These are phyloP conservation scores for Epiblema foenella DNA, from an alignment of 2,888 invertebrate species.

Conservation along the genomic window DNA sequence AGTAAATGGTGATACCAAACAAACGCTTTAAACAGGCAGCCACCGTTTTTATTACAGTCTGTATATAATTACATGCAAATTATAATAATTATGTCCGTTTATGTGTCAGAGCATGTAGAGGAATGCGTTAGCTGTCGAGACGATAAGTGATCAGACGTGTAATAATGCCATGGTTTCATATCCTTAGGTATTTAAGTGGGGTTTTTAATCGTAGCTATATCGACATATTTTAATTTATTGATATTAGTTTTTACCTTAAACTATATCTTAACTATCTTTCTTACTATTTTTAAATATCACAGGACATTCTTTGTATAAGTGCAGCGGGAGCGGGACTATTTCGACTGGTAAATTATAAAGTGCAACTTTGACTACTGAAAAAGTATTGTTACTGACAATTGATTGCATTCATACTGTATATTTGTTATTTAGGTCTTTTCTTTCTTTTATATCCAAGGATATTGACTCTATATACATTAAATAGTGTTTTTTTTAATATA, in stretches of 20 bases:
- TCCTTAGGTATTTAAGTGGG: not conserved
- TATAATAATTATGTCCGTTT: not conserved
- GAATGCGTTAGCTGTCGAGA: not conserved
- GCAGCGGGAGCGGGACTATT: too few relatives aligned
- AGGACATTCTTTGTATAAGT: too few relatives aligned
- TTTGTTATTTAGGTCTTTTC: not conserved
- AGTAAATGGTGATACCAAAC: too few relatives aligned
- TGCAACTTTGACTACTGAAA: too few relatives aligned
- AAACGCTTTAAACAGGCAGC: too few relatives aligned
- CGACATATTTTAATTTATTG: too few relatives aligned
- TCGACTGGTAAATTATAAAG: too few relatives aligned
- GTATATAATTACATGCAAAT: not conserved
- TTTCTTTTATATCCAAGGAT: not conserved
- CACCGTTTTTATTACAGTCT: too few relatives aligned
- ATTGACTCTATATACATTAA: not conserved
- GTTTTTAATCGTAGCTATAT: not conserved
- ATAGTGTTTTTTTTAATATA: not conserved
- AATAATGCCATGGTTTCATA: not conserved
- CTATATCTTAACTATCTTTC: too few relatives aligned
- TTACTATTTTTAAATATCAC: too few relatives aligned
- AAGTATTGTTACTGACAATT: too few relatives aligned
- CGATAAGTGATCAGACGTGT: not conserved
- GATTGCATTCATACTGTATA: not conserved
- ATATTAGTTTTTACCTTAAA: too few relatives aligned
- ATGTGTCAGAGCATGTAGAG: not conserved